phyloP scores from a whole-genome alignment of 2,113 vertebrate species.

The Ophiodon elongatus region DNA sequence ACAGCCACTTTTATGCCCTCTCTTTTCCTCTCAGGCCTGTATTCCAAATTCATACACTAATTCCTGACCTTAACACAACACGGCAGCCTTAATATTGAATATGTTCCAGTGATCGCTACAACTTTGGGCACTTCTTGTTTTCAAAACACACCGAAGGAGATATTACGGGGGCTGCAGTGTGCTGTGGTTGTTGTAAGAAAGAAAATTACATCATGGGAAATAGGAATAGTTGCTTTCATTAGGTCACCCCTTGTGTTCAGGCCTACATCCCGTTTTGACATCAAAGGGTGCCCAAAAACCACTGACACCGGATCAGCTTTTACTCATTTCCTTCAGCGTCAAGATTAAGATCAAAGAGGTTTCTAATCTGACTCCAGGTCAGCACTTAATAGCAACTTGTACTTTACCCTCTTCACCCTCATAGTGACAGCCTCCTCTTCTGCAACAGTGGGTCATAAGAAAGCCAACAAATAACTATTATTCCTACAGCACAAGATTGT shows the following conservation, averaged over 20 bases:
- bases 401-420: constrained; percentile 35
- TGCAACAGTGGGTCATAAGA: background rate
- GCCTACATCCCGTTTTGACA: constrained; percentile 49
- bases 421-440: constrained; percentile 8
- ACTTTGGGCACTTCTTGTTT: constrained; percentile 34
- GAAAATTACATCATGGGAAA: constrained; percentile 66
- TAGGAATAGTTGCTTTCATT: constrained; percentile 53
- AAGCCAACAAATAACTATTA: background rate
- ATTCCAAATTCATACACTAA: constrained; percentile 73
- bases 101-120: constrained; percentile 52
- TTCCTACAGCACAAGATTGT: background rate
- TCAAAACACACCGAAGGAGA: constrained; percentile 29
- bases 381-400: constrained; percentile 55
- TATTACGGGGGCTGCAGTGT: constrained; percentile 4
- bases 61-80: constrained; percentile 67
- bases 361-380: constrained; percentile 71
- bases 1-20: constrained; percentile 66
- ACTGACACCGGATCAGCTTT: constrained; percentile 69
- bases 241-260: constrained; percentile 55
- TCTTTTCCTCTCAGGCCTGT: constrained; percentile 59
- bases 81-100: constrained; percentile 52
- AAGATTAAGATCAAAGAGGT: constrained; percentile 73
- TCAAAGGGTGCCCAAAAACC: constrained; percentile 67
- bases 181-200: constrained; percentile 4
- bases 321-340: constrained; percentile 68